A percentile compares a stretch with the other conserved stretches of the same genome.
phyloP scores from a whole-genome alignment of 2,113 vertebrate genomes.

The Ophthalmolycus amberensis region DNA sequence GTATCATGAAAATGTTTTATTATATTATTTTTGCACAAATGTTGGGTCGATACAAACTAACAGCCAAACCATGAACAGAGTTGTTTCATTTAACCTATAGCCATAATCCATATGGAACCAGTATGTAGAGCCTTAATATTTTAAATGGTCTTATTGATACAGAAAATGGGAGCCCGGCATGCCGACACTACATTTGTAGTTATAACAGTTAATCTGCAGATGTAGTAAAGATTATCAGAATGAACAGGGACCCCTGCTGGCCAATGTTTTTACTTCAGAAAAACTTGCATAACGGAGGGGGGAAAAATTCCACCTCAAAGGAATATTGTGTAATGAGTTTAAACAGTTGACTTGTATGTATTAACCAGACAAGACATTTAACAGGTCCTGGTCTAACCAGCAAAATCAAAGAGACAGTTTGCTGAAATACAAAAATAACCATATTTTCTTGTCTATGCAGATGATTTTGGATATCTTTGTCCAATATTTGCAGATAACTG shows the following conservation, averaged over 20 bases:
- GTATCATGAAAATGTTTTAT: constrained; percentile 45
- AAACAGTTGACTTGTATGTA: neutral
- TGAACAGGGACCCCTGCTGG: constrained; percentile 32
- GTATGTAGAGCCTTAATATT: neutral
- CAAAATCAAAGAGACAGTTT: neutral
- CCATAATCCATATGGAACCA: neutral
- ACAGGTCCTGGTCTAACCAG: neutral
- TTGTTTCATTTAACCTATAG: neutral
- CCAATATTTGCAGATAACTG: neutral
- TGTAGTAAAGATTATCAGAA: neutral
- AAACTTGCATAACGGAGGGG: neutral
- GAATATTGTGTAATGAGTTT: neutral
- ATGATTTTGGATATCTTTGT: neutral
- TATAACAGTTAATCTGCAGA: neutral
- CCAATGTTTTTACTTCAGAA: neutral
- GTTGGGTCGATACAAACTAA: neutral
- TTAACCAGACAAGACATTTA: neutral
- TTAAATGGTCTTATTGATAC: neutral
- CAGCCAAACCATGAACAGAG: neutral
- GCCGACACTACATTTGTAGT: neutral
- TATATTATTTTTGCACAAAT: neutral
- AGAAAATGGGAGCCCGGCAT: neutral
- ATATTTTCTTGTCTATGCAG: neutral
- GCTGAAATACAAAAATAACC: neutral
- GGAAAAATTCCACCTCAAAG: no score